Percentiles rank a stretch among this genome's conserved stretches.
These are phyloP conservation scores for Globodera ellingtonae DNA, from an alignment of 1,140 invertebrate species.

Conservation along the genomic window DNA sequence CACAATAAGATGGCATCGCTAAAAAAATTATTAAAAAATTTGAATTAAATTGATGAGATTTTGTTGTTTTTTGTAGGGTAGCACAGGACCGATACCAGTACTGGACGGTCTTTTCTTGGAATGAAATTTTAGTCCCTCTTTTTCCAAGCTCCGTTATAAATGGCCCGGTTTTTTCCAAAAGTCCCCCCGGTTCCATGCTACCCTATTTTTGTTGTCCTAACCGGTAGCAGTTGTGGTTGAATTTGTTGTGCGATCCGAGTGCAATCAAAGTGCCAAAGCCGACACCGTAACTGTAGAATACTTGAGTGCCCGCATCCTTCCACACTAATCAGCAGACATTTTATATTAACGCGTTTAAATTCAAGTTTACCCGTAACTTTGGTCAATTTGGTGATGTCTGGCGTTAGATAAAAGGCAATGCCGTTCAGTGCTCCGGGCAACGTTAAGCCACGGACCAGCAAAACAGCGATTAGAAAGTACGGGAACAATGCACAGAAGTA, in stretches of 20 bases:
- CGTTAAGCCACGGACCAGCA: constrained; percentile 86
- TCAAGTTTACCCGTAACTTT: constrained; percentile 40
- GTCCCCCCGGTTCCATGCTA: neutral
- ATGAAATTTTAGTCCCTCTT: no score
- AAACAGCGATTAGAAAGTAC: constrained; percentile 83
- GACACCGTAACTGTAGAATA: constrained; percentile 69
- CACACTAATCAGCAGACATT: constrained; percentile 41
- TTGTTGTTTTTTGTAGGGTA: no score
- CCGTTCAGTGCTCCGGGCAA: constrained; percentile 87
- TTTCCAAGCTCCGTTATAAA: no score
- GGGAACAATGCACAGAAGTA: constrained; percentile 94
- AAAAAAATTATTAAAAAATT: neutral
- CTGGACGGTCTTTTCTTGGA: no score
- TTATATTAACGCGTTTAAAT: neutral
- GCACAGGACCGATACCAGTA: no score
- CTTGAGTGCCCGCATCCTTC: constrained; percentile 67
- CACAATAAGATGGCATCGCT: constrained; percentile 69
- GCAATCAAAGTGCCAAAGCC: constrained; percentile 73
- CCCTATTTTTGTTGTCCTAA: constrained; percentile 5
- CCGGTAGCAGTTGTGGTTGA: constrained; percentile 77
- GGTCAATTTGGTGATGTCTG: constrained; percentile 70
- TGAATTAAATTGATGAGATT: no score
- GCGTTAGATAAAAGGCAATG: constrained; percentile 87
- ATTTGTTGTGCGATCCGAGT: constrained; percentile 78
- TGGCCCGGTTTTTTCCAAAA: no score